Percentiles rank a stretch among this genome's conserved stretches.
Evolutionary conservation across 2,113 vertebrate species (phyloP).

Genomic region (Nannobrachium achirus): DNA sequence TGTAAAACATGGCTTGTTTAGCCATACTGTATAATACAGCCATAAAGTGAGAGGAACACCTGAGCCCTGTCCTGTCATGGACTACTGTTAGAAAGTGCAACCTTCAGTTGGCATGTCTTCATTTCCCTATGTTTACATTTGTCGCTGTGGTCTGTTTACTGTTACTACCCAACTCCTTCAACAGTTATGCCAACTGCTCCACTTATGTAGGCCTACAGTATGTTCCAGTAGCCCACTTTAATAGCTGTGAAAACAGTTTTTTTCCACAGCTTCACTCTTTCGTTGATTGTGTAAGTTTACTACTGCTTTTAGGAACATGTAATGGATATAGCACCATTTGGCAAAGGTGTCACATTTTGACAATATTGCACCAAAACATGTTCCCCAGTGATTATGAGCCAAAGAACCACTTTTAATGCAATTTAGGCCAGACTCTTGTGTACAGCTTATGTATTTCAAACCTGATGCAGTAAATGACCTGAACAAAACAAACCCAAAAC

Average conservation of each 20-base stretch:
- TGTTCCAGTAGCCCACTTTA: neutral
- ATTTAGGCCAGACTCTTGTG: too few species aligned
- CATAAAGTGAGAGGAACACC: neutral
- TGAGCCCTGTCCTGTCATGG: too few species aligned
- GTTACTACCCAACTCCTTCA: constrained; percentile 1
- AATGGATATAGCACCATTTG: too few species aligned
- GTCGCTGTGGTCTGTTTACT: constrained; percentile 21
- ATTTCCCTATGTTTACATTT: constrained; percentile 9
- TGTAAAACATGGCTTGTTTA: too few species aligned
- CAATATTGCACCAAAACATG: too few species aligned
- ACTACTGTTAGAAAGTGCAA: neutral
- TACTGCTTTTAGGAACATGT: too few species aligned
- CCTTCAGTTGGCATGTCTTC: neutral
- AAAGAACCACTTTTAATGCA: too few species aligned
- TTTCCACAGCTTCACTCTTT: neutral
- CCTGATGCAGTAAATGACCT: neutral
- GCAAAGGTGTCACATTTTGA: too few species aligned
- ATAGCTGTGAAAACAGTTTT: constrained; percentile 1
- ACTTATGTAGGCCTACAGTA: constrained; percentile 15
- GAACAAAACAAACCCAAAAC: constrained; percentile 44
- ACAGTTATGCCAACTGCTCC: constrained; percentile 3
- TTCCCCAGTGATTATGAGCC: too few species aligned
- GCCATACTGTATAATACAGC: too few species aligned
- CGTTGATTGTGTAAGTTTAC: neutral
- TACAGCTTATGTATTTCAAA: too few species aligned